phyloP scores from a whole-genome alignment of 2,113 vertebrate species.

The Thalassarche chlororhynchos region DNA sequence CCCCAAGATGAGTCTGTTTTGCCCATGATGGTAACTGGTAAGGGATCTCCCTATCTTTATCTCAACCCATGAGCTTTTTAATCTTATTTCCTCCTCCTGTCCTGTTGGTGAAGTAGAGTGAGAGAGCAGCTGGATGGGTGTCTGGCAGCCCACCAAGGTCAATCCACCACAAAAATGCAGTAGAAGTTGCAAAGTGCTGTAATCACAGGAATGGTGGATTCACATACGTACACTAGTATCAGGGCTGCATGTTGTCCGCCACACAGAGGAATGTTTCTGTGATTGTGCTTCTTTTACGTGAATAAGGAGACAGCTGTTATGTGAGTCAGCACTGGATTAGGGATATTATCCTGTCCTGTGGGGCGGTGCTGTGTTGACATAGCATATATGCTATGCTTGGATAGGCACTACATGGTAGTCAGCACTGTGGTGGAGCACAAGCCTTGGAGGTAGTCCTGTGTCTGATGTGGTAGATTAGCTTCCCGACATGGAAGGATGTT shows the following conservation, averaged over 20 bases:
- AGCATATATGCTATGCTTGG: background rate
- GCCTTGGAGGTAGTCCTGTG: background rate
- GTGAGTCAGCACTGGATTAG: background rate
- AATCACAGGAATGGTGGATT: background rate
- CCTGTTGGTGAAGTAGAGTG: background rate
- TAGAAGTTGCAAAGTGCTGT: background rate
- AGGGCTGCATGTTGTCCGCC: background rate
- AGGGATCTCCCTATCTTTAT: background rate
- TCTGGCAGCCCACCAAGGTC: background rate
- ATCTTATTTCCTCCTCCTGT: background rate
- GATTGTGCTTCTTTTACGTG: background rate
- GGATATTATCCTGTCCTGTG: background rate
- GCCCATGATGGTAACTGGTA: background rate
- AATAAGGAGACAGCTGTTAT: background rate
- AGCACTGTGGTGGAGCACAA: background rate
- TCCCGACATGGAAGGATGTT: background rate
- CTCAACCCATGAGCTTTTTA: accelerated
- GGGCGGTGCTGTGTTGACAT: background rate
- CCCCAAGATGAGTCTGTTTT: background rate
- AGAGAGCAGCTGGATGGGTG: background rate
- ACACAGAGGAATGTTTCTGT: background rate
- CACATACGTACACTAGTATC: accelerated
- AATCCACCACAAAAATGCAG: background rate
- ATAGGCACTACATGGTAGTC: background rate
- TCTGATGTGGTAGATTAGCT: background rate